Evolutionary conservation across 2,113 vertebrate genomes (phyloP).

Genomic region (Heloderma charlesbogerti): DNA sequence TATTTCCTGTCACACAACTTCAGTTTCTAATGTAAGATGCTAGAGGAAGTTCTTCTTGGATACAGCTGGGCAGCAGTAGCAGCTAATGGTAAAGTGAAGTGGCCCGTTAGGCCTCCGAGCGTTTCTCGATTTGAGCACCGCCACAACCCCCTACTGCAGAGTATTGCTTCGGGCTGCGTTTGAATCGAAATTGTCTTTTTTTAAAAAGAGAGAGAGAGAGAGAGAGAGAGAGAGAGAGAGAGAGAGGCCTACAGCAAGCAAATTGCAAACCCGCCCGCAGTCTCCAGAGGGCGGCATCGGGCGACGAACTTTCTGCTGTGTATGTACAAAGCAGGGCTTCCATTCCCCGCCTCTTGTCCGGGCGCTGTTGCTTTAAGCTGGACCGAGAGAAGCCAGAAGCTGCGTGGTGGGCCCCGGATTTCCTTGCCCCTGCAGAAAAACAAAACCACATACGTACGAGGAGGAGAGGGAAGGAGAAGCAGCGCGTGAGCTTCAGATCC

Average conservation of each 20-base stretch:
- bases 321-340: neutral
- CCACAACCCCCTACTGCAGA: neutral
- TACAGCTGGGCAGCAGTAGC: neutral
- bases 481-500: neutral
- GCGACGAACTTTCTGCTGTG: conserved; percentile 10
- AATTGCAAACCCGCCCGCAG: neutral
- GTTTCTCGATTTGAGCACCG: conserved; percentile 2
- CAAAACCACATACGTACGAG: neutral
- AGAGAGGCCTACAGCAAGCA: neutral
- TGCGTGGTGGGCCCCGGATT: neutral
- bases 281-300: conserved; percentile 65
- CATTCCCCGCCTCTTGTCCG: neutral
- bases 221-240: neutral
- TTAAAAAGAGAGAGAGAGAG: too few species aligned
- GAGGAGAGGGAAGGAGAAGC: neutral
- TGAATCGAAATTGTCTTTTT: neutral
- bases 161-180: neutral
- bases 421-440: conserved; percentile 10
- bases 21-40: neutral
- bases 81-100: too few species aligned
- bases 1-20: neutral
- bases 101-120: conserved; percentile 16
- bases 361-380: conserved; percentile 2
- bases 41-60: neutral
- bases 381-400: neutral